phyloP scores from a whole-genome alignment of 2,113 vertebrate species.

The Dermatemys mawii region DNA sequence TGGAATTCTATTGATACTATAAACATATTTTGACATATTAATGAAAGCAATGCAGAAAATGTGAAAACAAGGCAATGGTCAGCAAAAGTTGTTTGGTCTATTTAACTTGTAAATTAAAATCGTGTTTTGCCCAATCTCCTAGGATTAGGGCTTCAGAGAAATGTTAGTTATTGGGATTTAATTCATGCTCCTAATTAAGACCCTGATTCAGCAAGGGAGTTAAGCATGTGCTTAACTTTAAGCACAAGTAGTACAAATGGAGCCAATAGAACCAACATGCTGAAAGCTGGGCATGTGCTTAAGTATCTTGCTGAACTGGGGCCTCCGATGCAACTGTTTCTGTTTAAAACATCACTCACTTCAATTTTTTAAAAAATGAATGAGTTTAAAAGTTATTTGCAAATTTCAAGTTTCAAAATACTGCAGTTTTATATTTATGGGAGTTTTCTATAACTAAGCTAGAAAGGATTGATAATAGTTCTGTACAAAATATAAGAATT shows the following conservation, averaged over 20 bases:
- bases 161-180: constrained; percentile 37
- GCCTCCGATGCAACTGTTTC: constrained; percentile 1
- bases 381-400: constrained; percentile 39
- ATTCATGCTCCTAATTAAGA: constrained; percentile 45
- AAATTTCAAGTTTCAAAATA: constrained; percentile 23
- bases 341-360: constrained; percentile 32
- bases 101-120: constrained; percentile 72
- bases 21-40: constrained; percentile 56
- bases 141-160: constrained; percentile 35
- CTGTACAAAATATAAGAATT: neutral
- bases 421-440: constrained; percentile 21
- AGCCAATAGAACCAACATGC: constrained; percentile 19
- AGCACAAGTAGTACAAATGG: neutral
- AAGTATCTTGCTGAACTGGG: neutral
- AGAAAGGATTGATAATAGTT: constrained; percentile 6
- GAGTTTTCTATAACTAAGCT: neutral
- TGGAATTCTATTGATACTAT: constrained; percentile 60
- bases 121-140: constrained; percentile 54
- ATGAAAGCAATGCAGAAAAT: constrained; percentile 62
- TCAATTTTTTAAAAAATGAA: constrained; percentile 9
- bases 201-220: constrained; percentile 17
- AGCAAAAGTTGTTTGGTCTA: constrained; percentile 58
- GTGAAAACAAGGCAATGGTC: constrained; percentile 67
- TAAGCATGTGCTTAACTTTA: constrained; percentile 7
- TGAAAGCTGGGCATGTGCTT: constrained; percentile 11